Conservation (phyloP, 2,113 vertebrate genomes). For the Etheostoma cragini region DNA sequence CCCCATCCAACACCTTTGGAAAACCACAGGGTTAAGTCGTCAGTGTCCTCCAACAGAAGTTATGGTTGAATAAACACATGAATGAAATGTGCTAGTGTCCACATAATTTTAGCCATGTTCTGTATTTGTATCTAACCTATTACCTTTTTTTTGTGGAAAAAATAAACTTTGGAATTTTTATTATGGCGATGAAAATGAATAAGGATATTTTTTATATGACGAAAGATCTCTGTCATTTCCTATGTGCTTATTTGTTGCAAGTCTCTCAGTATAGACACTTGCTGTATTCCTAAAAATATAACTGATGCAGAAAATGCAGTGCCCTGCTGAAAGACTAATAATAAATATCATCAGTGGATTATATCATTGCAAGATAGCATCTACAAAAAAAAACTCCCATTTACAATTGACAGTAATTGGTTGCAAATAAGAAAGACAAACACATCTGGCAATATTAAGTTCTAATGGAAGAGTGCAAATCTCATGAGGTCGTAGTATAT, state of each 20-base stretch:
- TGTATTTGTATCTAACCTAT: too few relatives aligned
- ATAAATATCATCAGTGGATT: neutral
- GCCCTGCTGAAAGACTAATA: neutral
- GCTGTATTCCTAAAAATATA: neutral
- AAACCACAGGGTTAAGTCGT: too few relatives aligned
- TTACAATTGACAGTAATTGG: neutral
- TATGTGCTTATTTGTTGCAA: neutral
- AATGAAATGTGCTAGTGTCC: neutral
- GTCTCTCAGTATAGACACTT: neutral
- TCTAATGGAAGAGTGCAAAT: neutral
- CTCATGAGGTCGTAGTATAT: neutral
- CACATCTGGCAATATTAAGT: neutral
- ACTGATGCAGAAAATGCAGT: neutral
- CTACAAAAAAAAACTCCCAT: neutral
- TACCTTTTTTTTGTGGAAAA: too few relatives aligned
- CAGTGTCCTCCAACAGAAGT: too few relatives aligned
- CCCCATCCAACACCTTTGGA: too few relatives aligned
- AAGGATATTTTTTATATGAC: too few relatives aligned
- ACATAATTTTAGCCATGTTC: neutral
- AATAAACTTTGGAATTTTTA: too few relatives aligned
- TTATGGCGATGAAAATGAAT: too few relatives aligned
- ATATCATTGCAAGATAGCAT: neutral
- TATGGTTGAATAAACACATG: neutral
- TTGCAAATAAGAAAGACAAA: neutral
- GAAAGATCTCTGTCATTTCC: too few relatives aligned